A percentile compares a stretch with the other conserved stretches of the same genome.
These are phyloP conservation scores for Polyommatus icarus DNA, from an alignment of 2,888 invertebrate species.

Conservation along the genomic window DNA sequence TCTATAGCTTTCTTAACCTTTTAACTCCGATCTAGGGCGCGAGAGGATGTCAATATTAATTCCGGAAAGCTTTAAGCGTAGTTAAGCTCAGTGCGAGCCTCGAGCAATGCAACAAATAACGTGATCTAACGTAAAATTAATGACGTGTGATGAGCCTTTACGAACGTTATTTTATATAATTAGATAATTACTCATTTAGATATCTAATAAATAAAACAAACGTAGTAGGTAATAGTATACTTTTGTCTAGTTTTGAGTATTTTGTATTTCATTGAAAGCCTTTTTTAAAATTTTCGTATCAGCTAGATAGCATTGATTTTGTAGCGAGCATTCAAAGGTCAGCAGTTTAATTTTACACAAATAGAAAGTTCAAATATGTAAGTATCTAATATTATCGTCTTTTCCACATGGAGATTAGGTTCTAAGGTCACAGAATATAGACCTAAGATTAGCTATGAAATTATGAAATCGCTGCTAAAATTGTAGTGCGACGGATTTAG, in stretches of 20 bases:
- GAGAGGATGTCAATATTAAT: constrained; percentile 23
- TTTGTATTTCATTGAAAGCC: no score
- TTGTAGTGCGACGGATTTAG: background rate
- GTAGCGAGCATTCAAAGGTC: no score
- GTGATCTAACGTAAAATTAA: background rate
- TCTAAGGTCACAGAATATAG: background rate
- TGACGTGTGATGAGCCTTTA: background rate
- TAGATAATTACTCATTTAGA: background rate
- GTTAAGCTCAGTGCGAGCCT: background rate
- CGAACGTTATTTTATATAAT: no score
- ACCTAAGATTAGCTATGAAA: background rate
- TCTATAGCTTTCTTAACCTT: constrained; percentile 19
- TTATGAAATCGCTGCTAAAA: background rate
- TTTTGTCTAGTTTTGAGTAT: no score
- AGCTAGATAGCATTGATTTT: no score
- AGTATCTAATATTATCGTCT: no score
- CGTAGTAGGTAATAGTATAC: no score
- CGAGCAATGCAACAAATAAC: background rate
- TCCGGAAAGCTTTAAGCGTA: constrained; percentile 19
- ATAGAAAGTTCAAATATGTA: no score
- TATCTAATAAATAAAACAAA: no score
- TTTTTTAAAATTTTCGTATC: no score
- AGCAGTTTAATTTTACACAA: no score
- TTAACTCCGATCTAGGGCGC: constrained; percentile 10
- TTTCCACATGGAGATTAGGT: background rate